These are phyloP conservation scores for Smittia aterrima DNA, from an alignment of 2,888 invertebrate genomes.

Conservation along the genomic window DNA sequence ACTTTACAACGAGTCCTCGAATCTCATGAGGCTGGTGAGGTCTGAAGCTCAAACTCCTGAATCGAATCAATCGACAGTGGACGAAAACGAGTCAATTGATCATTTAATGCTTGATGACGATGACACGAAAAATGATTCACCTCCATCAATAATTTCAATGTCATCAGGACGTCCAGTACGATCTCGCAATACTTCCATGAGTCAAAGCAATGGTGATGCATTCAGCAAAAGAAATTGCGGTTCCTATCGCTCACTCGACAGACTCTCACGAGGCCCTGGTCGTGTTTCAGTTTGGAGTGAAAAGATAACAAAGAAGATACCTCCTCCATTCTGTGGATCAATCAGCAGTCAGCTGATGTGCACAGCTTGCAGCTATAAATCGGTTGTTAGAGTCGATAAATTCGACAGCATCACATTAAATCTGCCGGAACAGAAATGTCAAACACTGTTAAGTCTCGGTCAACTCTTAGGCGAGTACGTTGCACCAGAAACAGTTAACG, in stretches of 20 bases:
- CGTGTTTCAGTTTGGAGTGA: conserved; percentile 54
- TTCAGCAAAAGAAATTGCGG: conserved; percentile 50
- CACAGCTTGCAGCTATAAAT: conserved; percentile 56
- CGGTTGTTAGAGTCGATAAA: conserved; percentile 86
- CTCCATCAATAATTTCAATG: conserved; percentile 45
- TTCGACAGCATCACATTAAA: conserved; percentile 86
- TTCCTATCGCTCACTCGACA: conserved; percentile 58
- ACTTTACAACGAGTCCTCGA: conserved; percentile 53
- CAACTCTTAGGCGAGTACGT: conserved; percentile 80
- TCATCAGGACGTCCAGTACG: conserved; percentile 47
- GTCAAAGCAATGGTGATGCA: conserved; percentile 42
- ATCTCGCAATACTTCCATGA: conserved; percentile 46
- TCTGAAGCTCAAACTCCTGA: conserved; percentile 54
- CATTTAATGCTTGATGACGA: conserved; percentile 43
- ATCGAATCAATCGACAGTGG: conserved; percentile 52
- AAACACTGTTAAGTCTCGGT: conserved; percentile 63
- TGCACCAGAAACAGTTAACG: conserved; percentile 78
- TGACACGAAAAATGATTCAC: conserved; percentile 44
- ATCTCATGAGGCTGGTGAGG: conserved; percentile 51
- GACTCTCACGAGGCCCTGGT: conserved; percentile 53
- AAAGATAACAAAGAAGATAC: conserved; percentile 56
- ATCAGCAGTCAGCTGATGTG: conserved; percentile 32
- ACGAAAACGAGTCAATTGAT: conserved; percentile 43
- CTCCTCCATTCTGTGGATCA: conserved; percentile 64
- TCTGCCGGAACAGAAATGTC: conserved; percentile 64